Percentiles rank a stretch among this genome's conserved stretches.
Conservation (phyloP, 1,140 invertebrate genomes). For the Tenebrio molitor region DNA sequence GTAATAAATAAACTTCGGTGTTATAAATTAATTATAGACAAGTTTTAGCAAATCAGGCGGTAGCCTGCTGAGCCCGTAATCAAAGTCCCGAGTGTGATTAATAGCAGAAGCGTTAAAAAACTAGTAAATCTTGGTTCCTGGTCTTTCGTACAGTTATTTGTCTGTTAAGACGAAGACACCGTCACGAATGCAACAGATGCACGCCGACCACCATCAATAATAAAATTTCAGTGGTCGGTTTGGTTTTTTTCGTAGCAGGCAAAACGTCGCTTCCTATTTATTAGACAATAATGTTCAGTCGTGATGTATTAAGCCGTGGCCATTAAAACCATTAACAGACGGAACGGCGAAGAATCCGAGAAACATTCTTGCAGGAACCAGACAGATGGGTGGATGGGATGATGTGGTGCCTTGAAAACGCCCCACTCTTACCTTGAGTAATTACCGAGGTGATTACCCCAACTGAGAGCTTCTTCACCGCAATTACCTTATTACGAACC, state of each 20-base stretch:
- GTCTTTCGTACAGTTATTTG: conserved; percentile 1
- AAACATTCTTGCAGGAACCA: conserved; percentile 37
- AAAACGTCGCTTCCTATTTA: conserved; percentile 22
- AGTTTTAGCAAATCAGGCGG: conserved; percentile 13
- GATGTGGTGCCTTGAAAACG: conserved; percentile 14
- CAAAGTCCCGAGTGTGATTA: background rate
- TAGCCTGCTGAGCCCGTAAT: background rate
- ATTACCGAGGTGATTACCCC: conserved; percentile 44
- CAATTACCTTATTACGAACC: conserved; percentile 42
- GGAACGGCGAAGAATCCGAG: conserved; percentile 18
- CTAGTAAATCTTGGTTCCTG: conserved; percentile 16
- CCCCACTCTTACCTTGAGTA: conserved; percentile 36
- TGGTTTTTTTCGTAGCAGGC: background rate
- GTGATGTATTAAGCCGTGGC: conserved; percentile 33
- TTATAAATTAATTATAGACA: conserved; percentile 13
- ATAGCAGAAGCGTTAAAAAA: conserved; percentile 3
- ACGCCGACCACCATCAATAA: conserved; percentile 1
- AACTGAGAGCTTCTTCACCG: conserved; percentile 26
- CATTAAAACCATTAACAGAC: conserved; percentile 30
- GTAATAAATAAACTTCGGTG: background rate
- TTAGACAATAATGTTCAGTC: conserved; percentile 25
- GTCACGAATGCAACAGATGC: conserved; percentile 6
- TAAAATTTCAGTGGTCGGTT: background rate
- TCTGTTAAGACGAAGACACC: too few species aligned
- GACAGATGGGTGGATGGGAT: conserved; percentile 32